These are phyloP conservation scores for Bombus huntii DNA, from an alignment of 1,140 invertebrate species.

Conservation along the genomic window DNA sequence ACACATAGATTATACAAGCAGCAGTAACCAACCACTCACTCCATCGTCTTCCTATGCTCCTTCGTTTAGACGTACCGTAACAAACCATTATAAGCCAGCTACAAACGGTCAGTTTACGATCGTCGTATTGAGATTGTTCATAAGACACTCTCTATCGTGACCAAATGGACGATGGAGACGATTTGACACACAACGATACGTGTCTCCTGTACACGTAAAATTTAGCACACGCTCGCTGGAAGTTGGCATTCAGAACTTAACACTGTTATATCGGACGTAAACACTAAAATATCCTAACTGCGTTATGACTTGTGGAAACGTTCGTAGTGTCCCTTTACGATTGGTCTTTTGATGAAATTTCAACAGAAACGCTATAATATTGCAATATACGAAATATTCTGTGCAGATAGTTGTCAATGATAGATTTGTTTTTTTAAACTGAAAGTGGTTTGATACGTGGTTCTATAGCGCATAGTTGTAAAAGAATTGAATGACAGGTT, in stretches of 20 bases:
- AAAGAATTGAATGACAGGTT: background rate
- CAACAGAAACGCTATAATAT: background rate
- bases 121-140: background rate
- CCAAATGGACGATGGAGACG: background rate
- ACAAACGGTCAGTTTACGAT: constrained; percentile 36
- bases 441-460: background rate
- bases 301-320: no score
- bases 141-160: background rate
- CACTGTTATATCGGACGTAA: constrained; percentile 1
- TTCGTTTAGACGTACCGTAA: background rate
- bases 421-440: background rate
- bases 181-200: background rate
- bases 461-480: background rate
- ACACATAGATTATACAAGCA: background rate
- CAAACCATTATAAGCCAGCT: background rate
- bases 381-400: no score
- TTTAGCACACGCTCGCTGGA: background rate
- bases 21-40: background rate
- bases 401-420: background rate
- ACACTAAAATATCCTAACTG: background rate
- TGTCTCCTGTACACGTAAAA: background rate
- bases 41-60: background rate
- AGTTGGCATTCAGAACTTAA: background rate
- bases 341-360: background rate
- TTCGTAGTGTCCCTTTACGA: no score